Conservation (phyloP, 2,113 vertebrate species). For the Orientallactaga bullata region DNA sequence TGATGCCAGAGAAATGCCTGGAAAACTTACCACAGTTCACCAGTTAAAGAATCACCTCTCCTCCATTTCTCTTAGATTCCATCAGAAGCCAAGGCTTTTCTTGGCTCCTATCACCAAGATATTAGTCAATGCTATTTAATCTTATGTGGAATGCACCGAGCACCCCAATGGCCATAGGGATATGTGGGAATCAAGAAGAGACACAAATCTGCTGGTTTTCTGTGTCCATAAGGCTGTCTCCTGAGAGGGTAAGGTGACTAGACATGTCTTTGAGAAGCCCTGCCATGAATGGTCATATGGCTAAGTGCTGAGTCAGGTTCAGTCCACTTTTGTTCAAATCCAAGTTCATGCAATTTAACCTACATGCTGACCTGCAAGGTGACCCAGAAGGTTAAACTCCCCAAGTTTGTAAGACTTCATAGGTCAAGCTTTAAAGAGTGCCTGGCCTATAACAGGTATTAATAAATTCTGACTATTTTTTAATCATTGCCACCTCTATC, state of each 20-base stretch:
- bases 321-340: neutral
- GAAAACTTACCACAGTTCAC: neutral
- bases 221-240: neutral
- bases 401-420: neutral
- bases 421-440: neutral
- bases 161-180: neutral
- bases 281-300: neutral
- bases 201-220: neutral
- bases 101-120: neutral
- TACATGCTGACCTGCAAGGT: neutral
- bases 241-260: neutral
- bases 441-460: neutral
- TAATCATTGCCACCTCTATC: neutral
- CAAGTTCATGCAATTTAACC: neutral
- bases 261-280: neutral
- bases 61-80: neutral
- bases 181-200: neutral
- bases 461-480: neutral
- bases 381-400: neutral
- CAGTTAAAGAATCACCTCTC: neutral
- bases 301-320: neutral
- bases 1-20: neutral
- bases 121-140: neutral
- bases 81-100: neutral
- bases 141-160: neutral